phyloP scores from a whole-genome alignment of 2,888 invertebrate genomes.

The Melanotus villosus region DNA sequence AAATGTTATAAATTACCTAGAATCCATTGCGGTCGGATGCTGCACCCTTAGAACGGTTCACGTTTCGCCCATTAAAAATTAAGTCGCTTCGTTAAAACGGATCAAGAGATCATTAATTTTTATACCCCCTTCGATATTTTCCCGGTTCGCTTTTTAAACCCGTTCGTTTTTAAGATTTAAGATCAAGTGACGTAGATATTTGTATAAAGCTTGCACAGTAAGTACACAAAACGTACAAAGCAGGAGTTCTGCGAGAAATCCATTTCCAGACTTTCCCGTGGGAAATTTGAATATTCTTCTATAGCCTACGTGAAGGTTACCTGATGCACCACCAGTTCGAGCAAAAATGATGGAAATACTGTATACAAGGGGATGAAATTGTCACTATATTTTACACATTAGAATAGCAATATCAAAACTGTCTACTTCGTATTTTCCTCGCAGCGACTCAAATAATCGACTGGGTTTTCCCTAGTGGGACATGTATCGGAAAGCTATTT shows the following conservation, averaged over 20 bases:
- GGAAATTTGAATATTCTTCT: slow-evolving; percentile 66
- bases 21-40: slow-evolving; percentile 53
- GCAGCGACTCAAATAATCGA: slow-evolving; percentile 59
- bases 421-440: slow-evolving; percentile 58
- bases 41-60: slow-evolving; percentile 55
- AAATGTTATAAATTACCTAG: slow-evolving; percentile 63
- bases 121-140: slow-evolving; percentile 18
- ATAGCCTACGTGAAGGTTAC: slow-evolving; percentile 61
- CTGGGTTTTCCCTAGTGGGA: slow-evolving; percentile 55
- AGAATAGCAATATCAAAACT: slow-evolving; percentile 63
- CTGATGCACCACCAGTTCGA: slow-evolving; percentile 60
- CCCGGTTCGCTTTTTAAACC: slow-evolving; percentile 25
- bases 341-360: slow-evolving; percentile 62
- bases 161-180: slow-evolving; percentile 20
- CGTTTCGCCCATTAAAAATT: slow-evolving; percentile 55
- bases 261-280: slow-evolving; percentile 62
- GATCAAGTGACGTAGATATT: slow-evolving; percentile 31
- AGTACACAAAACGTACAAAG: slow-evolving; percentile 53
- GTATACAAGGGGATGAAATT: slow-evolving; percentile 63
- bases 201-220: slow-evolving; percentile 28
- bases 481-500: slow-evolving; percentile 56
- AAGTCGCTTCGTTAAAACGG: slow-evolving; percentile 50
- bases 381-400: slow-evolving; percentile 65
- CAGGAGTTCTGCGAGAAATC: slow-evolving; percentile 60
- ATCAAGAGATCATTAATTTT: slow-evolving; percentile 44